Conservation (phyloP, 1,140 invertebrate genomes). For the Trachelipus rathkii region DNA sequence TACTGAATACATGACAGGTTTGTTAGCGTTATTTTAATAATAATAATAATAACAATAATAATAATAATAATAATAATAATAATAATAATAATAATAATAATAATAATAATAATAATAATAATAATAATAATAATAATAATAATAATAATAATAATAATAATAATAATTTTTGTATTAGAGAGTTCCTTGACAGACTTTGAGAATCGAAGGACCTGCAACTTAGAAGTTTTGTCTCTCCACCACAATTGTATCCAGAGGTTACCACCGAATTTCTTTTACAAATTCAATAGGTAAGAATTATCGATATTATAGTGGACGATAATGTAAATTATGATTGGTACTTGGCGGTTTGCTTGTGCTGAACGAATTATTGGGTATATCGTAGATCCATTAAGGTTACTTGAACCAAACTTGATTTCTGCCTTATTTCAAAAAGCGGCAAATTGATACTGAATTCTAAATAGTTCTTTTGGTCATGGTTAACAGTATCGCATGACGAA, state of each 20-base stretch:
- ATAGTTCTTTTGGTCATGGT: too few relatives aligned
- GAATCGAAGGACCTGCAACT: background rate
- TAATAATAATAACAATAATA: constrained; percentile 9
- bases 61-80: constrained; percentile 11
- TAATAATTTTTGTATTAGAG: background rate
- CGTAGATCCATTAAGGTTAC: too few relatives aligned
- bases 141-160: background rate
- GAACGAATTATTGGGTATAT: too few relatives aligned
- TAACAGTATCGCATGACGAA: too few relatives aligned
- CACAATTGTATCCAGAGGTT: background rate
- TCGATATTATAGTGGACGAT: too few relatives aligned
- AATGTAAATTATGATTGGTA: too few relatives aligned
- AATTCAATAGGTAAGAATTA: background rate
- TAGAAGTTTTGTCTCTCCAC: background rate
- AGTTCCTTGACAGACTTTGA: background rate
- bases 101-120: background rate
- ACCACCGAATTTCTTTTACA: background rate
- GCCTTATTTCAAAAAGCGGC: too few relatives aligned
- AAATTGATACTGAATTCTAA: too few relatives aligned
- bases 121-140: too few relatives aligned
- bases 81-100: constrained; percentile 13
- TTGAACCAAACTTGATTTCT: too few relatives aligned
- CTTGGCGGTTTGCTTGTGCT: too few relatives aligned
- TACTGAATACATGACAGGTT: background rate
- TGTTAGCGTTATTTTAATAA: too few relatives aligned